Evolutionary conservation across 23 tunicate species (phyloP).

Genomic region (Oikopleura vanhoeffeni): DNA sequence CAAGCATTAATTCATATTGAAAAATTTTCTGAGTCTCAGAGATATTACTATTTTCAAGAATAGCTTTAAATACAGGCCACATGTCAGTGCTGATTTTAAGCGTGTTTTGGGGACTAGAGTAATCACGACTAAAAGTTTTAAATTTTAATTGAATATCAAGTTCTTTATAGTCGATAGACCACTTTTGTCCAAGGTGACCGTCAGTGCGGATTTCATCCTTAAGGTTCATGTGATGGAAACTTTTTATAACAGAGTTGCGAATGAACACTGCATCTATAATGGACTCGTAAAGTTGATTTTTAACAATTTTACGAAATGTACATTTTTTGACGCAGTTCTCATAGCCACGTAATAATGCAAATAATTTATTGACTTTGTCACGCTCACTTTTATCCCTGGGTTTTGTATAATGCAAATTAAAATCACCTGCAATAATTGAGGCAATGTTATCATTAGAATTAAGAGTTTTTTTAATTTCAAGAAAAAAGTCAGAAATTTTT

Average conservation of each 20-base stretch:
- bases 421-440: not conserved
- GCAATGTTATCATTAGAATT: not conserved
- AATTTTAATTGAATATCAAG: not conserved
- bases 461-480: not conserved
- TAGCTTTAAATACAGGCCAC: not conserved
- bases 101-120: not conserved
- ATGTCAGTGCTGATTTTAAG: not conserved
- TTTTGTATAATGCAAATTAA: not conserved
- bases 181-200: not conserved
- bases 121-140: not conserved
- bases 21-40: not conserved
- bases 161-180: not conserved
- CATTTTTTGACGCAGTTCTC: not conserved
- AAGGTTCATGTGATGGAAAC: not conserved
- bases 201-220: not conserved
- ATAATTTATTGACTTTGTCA: not conserved
- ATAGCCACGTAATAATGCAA: not conserved
- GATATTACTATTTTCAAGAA: not conserved
- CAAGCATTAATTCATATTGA: not conserved
- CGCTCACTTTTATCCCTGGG: not conserved
- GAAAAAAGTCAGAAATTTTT: not conserved
- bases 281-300: not conserved
- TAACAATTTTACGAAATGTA: not conserved
- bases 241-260: not conserved
- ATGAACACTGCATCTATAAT: not conserved